Evolutionary conservation across 2,797 vertebrate genomes (phyloP).

Genomic region (Pteronotus mesoamericanus): DNA sequence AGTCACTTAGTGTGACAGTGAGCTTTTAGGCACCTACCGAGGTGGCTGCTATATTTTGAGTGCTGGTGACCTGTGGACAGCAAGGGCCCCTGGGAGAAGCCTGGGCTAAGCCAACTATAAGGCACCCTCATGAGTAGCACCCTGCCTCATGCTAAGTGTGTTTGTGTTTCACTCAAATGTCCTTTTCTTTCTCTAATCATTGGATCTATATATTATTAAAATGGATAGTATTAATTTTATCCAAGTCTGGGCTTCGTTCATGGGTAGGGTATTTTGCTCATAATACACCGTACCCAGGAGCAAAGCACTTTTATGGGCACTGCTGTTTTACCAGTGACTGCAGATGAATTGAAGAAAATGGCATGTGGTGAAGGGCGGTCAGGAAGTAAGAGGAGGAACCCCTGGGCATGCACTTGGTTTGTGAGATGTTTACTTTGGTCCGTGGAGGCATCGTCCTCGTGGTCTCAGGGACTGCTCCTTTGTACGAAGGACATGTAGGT

Average conservation of each 20-base stretch:
- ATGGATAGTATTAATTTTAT: neutral
- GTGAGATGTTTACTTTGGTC: neutral
- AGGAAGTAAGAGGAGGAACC: rapidly evolving
- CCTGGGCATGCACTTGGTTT: neutral
- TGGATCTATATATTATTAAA: neutral
- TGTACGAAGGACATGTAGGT: neutral
- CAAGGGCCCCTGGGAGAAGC: too few relatives aligned
- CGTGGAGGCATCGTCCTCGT: rapidly evolving
- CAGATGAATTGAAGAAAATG: neutral
- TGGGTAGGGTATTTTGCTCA: neutral
- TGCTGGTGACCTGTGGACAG: rapidly evolving
- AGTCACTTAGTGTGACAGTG: rapidly evolving
- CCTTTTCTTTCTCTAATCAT: neutral
- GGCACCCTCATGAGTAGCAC: rapidly evolving
- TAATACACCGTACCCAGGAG: neutral
- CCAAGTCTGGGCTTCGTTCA: neutral
- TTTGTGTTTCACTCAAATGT: neutral
- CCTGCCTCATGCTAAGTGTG: neutral
- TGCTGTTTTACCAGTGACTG: neutral
- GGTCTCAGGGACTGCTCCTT: too few relatives aligned
- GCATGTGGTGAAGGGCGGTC: rapidly evolving
- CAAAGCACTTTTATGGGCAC: neutral
- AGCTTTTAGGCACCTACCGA: neutral
- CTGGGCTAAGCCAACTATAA: neutral
- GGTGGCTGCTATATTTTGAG: neutral